Evolutionary conservation across 30 jellyfish, hydroid and myxozoan species (phyloP), one percentile per base, ranked within the genome.

Genomic region (Turritopsis rubra): DNA sequence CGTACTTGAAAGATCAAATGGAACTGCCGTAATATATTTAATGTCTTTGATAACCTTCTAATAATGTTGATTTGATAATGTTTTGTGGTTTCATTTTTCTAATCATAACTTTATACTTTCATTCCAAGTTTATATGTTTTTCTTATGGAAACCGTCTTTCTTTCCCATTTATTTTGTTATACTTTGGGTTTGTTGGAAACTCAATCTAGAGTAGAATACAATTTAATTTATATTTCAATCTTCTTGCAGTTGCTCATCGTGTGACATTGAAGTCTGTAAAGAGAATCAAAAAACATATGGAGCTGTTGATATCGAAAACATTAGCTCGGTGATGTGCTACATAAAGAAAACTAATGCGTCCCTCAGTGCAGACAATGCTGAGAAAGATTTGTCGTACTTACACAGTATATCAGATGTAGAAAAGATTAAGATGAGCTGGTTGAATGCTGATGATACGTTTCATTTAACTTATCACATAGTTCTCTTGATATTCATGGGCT

Each of bases 401-500:
- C 16, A 19, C 8, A 68, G 77, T 68, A 68, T 68, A 7, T 9
- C 77, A 9, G 77, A 68, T 27, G 30, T 68, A 7, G 77, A 68
- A 68, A 68, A 68, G 21, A 68, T 68, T 7, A 23, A 68, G 19
- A n/a, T 68, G 30, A 68, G 31, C 77, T 68, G 77, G 77, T 27
- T 54, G 28, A 21, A 26, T 16, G 77, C 53, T 53, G 54, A 7
- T 28, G 95, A 87, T 28, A 8, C 68, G 71, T 89, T 83, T 54
- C 96, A 91, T 25, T 88, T 86, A 54, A 91, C 91, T 9, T 90
- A 90, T 19, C 97, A 91, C 76, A 86, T 91, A 77, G 79, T 91
- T 29, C 79, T 91, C 53, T 27, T 87, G 18, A 83, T 91, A 1
- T 73, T 84, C 52, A 77, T 86, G 84, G 73, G 87, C 22, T 68